phyloP scores from a whole-genome alignment of 2,888 invertebrate genomes.

The Byasa hedistus region DNA sequence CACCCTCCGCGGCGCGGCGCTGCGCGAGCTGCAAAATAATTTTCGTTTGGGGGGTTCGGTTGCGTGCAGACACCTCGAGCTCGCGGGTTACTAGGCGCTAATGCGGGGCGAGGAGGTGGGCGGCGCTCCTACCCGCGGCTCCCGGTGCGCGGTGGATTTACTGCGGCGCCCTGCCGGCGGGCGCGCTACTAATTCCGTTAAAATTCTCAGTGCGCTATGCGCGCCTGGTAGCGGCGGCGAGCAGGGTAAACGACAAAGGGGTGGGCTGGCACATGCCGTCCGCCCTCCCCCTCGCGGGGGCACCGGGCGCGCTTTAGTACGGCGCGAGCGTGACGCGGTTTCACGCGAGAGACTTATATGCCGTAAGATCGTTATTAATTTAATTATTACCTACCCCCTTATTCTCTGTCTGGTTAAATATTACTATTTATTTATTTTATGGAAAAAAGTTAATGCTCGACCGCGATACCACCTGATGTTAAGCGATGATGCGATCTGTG shows the following conservation, averaged over 20 bases:
- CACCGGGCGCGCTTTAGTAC: too few relatives aligned
- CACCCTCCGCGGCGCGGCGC: conserved; percentile 11
- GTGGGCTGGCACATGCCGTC: conserved; percentile 32
- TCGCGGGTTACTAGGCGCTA: conserved; percentile 65
- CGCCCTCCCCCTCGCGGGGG: too few relatives aligned
- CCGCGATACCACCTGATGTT: too few relatives aligned
- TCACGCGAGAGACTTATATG: background rate
- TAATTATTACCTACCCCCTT: too few relatives aligned
- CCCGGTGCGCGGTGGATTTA: conserved; percentile 63
- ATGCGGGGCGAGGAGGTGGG: conserved; percentile 68
- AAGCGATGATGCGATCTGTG: too few relatives aligned
- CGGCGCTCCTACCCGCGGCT: conserved; percentile 44
- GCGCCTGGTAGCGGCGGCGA: conserved; percentile 68
- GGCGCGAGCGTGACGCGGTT: background rate
- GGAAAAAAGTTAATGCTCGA: too few relatives aligned
- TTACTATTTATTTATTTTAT: too few relatives aligned
- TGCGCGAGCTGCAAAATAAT: conserved; percentile 35
- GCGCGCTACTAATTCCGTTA: conserved; percentile 76
- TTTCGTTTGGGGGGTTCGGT: conserved; percentile 57
- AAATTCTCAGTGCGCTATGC: conserved; percentile 74
- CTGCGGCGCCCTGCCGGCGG: conserved; percentile 77
- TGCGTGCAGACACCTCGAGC: conserved; percentile 69
- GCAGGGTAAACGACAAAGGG: conserved; percentile 43
- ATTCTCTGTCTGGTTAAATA: too few relatives aligned
- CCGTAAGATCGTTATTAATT: too few relatives aligned